These are phyloP conservation scores for Portunus trituberculatus DNA, from an alignment of 1,140 invertebrate genomes.

Conservation along the genomic window DNA sequence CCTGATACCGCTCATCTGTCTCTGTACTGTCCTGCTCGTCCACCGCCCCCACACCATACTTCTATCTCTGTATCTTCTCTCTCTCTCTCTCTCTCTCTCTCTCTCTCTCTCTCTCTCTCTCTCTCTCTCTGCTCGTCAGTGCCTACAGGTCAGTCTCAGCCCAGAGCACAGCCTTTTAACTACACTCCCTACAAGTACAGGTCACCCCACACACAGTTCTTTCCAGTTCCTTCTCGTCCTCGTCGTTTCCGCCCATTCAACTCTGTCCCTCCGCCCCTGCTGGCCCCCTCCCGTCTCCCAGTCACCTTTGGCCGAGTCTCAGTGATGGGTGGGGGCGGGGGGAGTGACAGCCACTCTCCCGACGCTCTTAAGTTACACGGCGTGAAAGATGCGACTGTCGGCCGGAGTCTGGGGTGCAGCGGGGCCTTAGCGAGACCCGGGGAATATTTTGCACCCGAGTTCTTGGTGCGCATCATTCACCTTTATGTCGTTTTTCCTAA, in stretches of 20 bases:
- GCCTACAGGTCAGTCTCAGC: too few species aligned
- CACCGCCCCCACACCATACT: too few species aligned
- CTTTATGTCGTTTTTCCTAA: neutral
- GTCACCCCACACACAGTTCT: too few species aligned
- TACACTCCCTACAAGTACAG: too few species aligned
- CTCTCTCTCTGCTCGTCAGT: too few species aligned
- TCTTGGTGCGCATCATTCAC: neutral
- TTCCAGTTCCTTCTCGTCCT: too few species aligned
- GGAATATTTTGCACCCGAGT: neutral
- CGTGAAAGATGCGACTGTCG: neutral
- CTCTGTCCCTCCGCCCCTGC: neutral
- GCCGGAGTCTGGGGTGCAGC: neutral
- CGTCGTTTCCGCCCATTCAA: neutral
- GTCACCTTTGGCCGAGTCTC: neutral
- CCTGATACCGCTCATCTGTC: too few species aligned
- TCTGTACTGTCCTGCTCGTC: too few species aligned
- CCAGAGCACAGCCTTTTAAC: too few species aligned
- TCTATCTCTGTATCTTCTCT: too few species aligned
- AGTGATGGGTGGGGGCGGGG: neutral
- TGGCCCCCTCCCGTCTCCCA: neutral
- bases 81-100: too few species aligned
- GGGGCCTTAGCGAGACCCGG: neutral
- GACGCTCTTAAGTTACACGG: conserved; percentile 7
- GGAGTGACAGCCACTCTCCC: neutral
- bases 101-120: too few species aligned